Evolutionary conservation across 1,140 invertebrate species (phyloP), one percentile per base, ranked within the genome.

Genomic region (Oncopodura yosiiana): DNA sequence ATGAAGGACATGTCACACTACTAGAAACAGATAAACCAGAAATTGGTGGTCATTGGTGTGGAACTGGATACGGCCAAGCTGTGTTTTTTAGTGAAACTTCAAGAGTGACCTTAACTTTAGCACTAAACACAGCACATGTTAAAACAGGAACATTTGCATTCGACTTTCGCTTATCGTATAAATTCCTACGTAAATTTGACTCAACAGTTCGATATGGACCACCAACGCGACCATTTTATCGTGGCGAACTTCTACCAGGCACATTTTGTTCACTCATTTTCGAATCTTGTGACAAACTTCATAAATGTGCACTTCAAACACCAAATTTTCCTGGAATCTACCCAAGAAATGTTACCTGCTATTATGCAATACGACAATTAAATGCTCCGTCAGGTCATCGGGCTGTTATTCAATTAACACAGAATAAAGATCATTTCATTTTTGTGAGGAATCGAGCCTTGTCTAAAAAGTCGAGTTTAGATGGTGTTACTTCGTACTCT

Each of bases 301-400:
- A n/a, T n/a, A 70, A 72, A 3, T 84, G 82, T 68, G 76, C 82
- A 26, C 79, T 88, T 30, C 84, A 87, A 71, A 86, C 84, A 16
- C 86, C 86, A 3, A 88, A 88, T 73, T 88, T 85, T 71, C 86
- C 86, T 11, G 86, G 86, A 18, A 80, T 88, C 45, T 88, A 88
- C 71, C 86, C 85, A 2, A 74, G 86, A 56, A 88, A 88, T 69
- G 79, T 87, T 43, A 86, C 84, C 49, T 90, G 86, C 71, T 81
- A 83, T 67, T 90, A 86, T 72, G 74, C 78, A 54, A 76, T 85
- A 34, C 79, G 81, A 66, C 81, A 84, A 65, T 77, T 75, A 55
- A 74, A 78, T 66, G 75, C 80, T 56, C 84, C 83, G 0, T 71
- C 75, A 12, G 83, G 82, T 44, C 81, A 84, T 67, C 79, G 84